Evolutionary conservation across 2,797 vertebrate genomes (phyloP).

Genomic region (Cheirogaleus major): DNA sequence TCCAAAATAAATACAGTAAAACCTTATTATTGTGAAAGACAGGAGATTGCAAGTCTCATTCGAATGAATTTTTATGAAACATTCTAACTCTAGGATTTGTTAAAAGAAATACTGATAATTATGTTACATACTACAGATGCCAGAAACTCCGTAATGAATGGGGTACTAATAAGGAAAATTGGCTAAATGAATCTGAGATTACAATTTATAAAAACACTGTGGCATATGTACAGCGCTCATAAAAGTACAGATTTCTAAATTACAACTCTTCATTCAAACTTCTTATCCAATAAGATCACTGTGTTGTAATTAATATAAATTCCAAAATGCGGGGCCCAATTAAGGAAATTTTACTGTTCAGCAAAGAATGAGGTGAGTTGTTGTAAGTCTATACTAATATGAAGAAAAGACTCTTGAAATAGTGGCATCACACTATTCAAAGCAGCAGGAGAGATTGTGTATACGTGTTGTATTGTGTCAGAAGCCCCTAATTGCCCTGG

Average conservation of each 20-base stretch:
- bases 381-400: not conserved
- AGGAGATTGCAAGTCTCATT: not conserved
- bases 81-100: conserved; percentile 28
- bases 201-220: conserved; percentile 40
- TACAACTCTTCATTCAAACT: conserved; percentile 53
- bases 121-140: conserved; percentile 14
- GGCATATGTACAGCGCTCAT: not conserved
- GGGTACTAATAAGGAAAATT: conserved; percentile 54
- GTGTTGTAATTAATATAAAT: conserved; percentile 56
- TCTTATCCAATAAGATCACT: conserved; percentile 28
- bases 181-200: conserved; percentile 52
- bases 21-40: conserved; percentile 26
- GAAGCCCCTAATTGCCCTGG: not conserved
- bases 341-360: not conserved
- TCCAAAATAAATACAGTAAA: not conserved
- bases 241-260: conserved; percentile 67
- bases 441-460: not conserved
- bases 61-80: conserved; percentile 23
- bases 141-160: conserved; percentile 57
- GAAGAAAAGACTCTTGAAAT: conserved; percentile 12
- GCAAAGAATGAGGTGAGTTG: not conserved
- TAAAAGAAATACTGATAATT: conserved; percentile 61
- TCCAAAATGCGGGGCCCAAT: conserved; percentile 39
- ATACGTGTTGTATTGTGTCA: not conserved
- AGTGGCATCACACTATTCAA: not conserved